Evolutionary conservation across 2,888 invertebrate species (phyloP).

Genomic region (Saturnia pavonia): DNA sequence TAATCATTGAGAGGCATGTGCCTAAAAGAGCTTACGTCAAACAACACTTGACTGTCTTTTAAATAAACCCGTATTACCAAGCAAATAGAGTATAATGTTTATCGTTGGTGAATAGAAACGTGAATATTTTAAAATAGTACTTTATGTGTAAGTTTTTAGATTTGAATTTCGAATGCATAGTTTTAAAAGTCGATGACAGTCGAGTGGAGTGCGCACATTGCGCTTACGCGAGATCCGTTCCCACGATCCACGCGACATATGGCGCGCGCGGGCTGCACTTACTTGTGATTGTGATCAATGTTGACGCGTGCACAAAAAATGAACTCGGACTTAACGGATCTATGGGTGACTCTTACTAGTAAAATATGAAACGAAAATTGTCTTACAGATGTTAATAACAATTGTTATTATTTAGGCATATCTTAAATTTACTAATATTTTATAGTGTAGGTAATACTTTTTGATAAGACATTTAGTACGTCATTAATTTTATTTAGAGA

Average conservation of each 20-base stretch:
- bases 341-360: constrained; percentile 59
- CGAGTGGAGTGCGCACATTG: constrained; percentile 71
- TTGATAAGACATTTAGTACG: neutral
- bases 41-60: constrained; percentile 17
- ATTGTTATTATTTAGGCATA: neutral
- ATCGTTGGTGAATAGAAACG: constrained; percentile 22
- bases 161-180: constrained; percentile 39
- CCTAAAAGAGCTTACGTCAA: constrained; percentile 44
- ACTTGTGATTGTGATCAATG: constrained; percentile 70
- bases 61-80: constrained; percentile 30
- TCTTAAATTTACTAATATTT: neutral
- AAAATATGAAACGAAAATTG: constrained; percentile 59
- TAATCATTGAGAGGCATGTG: constrained; percentile 68
- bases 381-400: constrained; percentile 25
- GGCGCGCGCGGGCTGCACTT: constrained; percentile 72
- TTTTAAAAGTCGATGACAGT: constrained; percentile 55
- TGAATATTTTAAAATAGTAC: constrained; percentile 42
- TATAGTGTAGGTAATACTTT: neutral
- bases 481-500: neutral
- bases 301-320: constrained; percentile 78
- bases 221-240: constrained; percentile 71
- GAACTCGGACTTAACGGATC: constrained; percentile 73
- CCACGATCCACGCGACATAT: constrained; percentile 79
- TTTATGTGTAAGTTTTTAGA: constrained; percentile 37
- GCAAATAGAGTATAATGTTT: constrained; percentile 20